These are phyloP conservation scores for Liodrosophila aerea DNA, from an alignment of 2,888 invertebrate genomes.

Conservation along the genomic window DNA sequence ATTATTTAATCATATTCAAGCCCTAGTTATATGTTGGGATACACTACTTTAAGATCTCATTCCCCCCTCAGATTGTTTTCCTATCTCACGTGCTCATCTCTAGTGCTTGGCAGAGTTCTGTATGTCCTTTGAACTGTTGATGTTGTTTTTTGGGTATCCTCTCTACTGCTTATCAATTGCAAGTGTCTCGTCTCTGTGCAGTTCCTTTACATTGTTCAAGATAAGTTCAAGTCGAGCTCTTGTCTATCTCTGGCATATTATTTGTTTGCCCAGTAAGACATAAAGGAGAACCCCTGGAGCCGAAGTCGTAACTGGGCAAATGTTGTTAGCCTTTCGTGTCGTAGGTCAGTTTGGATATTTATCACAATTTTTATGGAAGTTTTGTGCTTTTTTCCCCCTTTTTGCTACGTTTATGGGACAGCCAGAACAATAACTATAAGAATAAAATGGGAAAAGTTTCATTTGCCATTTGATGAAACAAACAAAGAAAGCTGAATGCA, in stretches of 20 bases:
- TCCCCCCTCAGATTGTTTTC: not conserved
- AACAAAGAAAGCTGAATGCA: not conserved
- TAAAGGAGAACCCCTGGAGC: constrained; percentile 10
- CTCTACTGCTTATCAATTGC: constrained; percentile 46
- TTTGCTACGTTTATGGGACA: constrained; percentile 26
- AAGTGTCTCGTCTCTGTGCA: constrained; percentile 25
- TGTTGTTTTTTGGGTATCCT: constrained; percentile 4
- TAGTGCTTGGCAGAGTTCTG: constrained; percentile 8
- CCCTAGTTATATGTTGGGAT: too few relatives aligned
- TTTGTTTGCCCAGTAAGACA: constrained; percentile 7
- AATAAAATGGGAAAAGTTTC: constrained; percentile 51
- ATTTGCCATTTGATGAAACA: constrained; percentile 43
- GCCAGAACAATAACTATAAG: constrained; percentile 15
- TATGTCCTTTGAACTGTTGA: constrained; percentile 19
- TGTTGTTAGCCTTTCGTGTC: constrained; percentile 25
- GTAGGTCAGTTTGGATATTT: constrained; percentile 48
- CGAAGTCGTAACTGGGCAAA: constrained; percentile 27
- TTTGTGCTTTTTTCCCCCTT: constrained; percentile 1
- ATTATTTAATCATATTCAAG: too few relatives aligned
- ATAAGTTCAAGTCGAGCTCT: constrained; percentile 22
- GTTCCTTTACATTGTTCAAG: constrained; percentile 36
- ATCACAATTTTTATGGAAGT: constrained; percentile 34
- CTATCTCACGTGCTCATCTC: constrained; percentile 23
- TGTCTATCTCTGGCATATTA: constrained; percentile 28
- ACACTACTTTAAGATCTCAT: not conserved